Conservation (phyloP, 2,113 vertebrate species). For the Cyanoderma ruficeps region DNA sequence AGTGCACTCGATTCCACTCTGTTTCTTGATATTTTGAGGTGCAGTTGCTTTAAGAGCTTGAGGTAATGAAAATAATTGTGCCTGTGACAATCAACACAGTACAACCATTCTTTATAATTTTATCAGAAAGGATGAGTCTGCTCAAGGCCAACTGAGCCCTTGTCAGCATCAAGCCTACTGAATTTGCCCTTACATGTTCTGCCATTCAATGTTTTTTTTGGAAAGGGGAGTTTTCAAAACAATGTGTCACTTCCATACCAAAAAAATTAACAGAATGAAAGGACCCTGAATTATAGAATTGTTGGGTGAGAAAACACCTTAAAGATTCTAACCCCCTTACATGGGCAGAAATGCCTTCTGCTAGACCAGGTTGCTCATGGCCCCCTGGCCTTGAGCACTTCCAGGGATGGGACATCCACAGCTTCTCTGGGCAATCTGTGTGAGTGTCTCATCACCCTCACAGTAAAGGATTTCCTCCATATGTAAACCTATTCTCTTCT, state of each 20-base stretch:
- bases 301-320: not conserved
- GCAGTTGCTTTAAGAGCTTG: not conserved
- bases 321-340: not conserved
- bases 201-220: accelerated
- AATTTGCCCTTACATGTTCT: not conserved
- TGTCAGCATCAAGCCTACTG: not conserved
- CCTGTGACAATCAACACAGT: not conserved
- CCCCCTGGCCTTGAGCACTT: not conserved
- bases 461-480: not conserved
- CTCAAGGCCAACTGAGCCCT: not conserved
- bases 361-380: not conserved
- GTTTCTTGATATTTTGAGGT: not conserved
- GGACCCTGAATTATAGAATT: not conserved
- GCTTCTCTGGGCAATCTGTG: not conserved
- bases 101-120: not conserved
- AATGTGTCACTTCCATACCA: accelerated
- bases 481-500: not conserved
- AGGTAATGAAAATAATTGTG: not conserved
- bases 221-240: not conserved
- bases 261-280: not conserved
- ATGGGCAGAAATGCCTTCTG: not conserved
- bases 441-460: too few relatives aligned
- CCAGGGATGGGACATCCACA: too few relatives aligned
- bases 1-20: not conserved
- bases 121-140: not conserved